Base-by-base conservation (phyloP, 2,888 invertebrate species). In the Mycogona germanica region DNA sequence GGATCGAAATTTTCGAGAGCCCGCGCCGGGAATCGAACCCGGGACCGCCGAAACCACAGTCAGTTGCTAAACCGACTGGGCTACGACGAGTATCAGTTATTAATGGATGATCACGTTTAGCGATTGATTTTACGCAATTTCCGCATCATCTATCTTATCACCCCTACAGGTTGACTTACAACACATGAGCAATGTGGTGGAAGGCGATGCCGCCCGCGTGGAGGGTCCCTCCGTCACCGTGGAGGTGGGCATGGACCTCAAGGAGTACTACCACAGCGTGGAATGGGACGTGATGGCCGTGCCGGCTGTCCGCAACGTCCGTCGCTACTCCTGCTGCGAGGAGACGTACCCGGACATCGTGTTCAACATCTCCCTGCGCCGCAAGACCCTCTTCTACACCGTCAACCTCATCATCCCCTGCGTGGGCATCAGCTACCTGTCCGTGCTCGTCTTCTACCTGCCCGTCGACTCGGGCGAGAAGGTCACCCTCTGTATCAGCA, bases 391-490 rank as follows among this genome's bases (percentile, higher is more conserved):
- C 58, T 96, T 96, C 76, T 96, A 96, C 76, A 95, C 93, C 51
- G 89, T 96, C 66, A 96, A 96, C 72, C 79, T 96, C 61, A 95
- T 96, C 67, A 91, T 95, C 66, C 96, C 95, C 53, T 96, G 95
- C 70, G 89, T 97, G 59, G 92, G 92, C 61, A 95, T 97, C 68
- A 92, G 92, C 58, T 92, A 93, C 72, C 80, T 98, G 60, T 95
- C 95, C 62, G 91, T 96, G 57, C 77, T 98, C 59, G 96, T 96
- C 60, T 97, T 97, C 75, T 97, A 97, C 72, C 75, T 97, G 64
- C 97, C 97, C 57, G 91, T 92, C 61, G 95, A 96, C 73, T 92
- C 92, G 50, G 96, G 96, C 61, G 96, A 97, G 73, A 96, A 96
- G 72, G 91, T 96, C 64, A 93, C 95, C 59, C 80, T 97, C 60